Conservation (phyloP, 1,140 invertebrate genomes). For the Pachypeltis micranthus region DNA sequence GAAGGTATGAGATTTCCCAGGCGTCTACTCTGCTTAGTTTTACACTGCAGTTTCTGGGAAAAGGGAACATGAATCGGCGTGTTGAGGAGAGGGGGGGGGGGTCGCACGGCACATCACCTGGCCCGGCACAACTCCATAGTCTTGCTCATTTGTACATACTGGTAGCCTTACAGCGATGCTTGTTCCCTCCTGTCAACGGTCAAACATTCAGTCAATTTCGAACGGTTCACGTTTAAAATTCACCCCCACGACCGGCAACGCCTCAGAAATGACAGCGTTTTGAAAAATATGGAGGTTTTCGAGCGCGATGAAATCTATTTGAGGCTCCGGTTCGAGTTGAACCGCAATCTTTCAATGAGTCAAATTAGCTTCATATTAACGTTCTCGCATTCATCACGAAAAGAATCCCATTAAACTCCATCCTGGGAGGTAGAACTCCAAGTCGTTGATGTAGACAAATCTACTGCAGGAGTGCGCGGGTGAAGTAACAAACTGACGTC, state of each 20-base stretch:
- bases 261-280: slow-evolving; percentile 1
- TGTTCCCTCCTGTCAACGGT: no score
- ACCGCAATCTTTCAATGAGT: slow-evolving; percentile 6
- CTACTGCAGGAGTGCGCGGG: not conserved
- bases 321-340: not conserved
- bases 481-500: slow-evolving; percentile 1
- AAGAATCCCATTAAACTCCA: not conserved
- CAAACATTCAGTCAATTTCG: no score
- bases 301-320: slow-evolving; percentile 4
- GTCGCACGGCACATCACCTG: no score
- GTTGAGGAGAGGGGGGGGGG: no score
- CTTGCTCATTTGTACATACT: no score
- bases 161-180: no score
- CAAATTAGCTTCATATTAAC: slow-evolving; percentile 10
- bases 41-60: no score
- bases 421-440: slow-evolving; percentile 1
- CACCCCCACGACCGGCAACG: not conserved
- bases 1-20: no score
- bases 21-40: no score
- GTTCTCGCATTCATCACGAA: not conserved
- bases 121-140: no score
- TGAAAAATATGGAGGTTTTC: not conserved
- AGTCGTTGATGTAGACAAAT: slow-evolving; percentile 5
- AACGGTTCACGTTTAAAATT: no score
- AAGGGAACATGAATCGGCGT: no score